phyloP scores from a whole-genome alignment of 2,888 invertebrate genomes.

The Drosophila parthenogenetica region DNA sequence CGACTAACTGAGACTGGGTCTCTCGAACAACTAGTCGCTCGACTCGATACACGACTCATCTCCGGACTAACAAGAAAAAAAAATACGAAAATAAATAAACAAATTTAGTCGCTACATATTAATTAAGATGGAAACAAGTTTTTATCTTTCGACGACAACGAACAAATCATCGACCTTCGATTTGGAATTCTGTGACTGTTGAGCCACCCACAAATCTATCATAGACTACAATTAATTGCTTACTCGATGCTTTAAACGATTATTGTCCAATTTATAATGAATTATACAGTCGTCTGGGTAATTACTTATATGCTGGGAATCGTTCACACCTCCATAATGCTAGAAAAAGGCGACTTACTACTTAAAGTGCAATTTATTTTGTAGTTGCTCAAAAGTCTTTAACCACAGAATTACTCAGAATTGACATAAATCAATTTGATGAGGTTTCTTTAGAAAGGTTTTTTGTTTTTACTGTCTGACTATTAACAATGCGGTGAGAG shows the following conservation, averaged over 20 bases:
- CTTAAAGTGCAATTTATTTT: background rate
- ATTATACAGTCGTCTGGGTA: background rate
- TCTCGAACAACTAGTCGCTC: slow-evolving; percentile 30
- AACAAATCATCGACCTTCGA: slow-evolving; percentile 24
- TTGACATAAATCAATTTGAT: slow-evolving; percentile 28
- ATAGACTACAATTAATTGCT: slow-evolving; percentile 5
- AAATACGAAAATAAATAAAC: no score
- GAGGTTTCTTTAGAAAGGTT: slow-evolving; percentile 23
- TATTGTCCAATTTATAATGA: background rate
- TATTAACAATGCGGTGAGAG: slow-evolving; percentile 12
- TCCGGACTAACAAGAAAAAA: slow-evolving; percentile 1
- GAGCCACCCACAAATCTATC: slow-evolving; percentile 40
- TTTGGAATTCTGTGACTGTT: slow-evolving; percentile 25
- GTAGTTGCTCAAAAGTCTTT: slow-evolving; percentile 2
- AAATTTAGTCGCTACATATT: slow-evolving; percentile 12
- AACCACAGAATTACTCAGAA: slow-evolving; percentile 29
- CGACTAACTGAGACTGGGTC: slow-evolving; percentile 21
- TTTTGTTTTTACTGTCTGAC: slow-evolving; percentile 12
- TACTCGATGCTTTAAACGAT: slow-evolving; percentile 6
- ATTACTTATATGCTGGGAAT: background rate
- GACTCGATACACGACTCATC: slow-evolving; percentile 29
- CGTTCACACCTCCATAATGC: slow-evolving; percentile 7
- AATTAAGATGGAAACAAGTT: slow-evolving; percentile 46
- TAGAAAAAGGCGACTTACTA: background rate
- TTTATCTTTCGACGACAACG: slow-evolving; percentile 14